Evolutionary conservation across 2,888 invertebrate species (phyloP).

Genomic region (Melanotus villosus): DNA sequence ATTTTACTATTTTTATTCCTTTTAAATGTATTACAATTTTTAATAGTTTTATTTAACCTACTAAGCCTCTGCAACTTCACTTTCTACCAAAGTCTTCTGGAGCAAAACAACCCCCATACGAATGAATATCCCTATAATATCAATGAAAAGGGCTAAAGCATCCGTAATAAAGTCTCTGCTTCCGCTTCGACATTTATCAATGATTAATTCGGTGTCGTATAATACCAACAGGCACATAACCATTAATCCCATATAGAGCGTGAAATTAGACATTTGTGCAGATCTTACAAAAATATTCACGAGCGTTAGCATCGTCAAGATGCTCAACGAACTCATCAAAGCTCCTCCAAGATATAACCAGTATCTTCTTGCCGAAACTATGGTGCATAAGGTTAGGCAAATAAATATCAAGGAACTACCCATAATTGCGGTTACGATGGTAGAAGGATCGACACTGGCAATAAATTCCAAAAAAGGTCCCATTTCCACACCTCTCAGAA

Average conservation of each 20-base stretch:
- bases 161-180: conserved; percentile 94
- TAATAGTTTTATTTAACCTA: too few species aligned
- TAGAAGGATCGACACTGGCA: conserved; percentile 85
- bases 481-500: conserved; percentile 87
- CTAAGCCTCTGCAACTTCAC: too few species aligned
- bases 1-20: too few species aligned
- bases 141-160: conserved; percentile 94
- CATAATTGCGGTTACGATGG: conserved; percentile 89
- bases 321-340: conserved; percentile 85
- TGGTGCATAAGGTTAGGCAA: conserved; percentile 90
- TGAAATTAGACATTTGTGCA: conserved; percentile 82
- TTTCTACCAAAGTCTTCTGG: too few species aligned
- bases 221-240: conserved; percentile 96
- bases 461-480: conserved; percentile 89
- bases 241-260: conserved; percentile 89
- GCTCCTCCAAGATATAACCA: conserved; percentile 93
- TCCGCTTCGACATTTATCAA: conserved; percentile 91
- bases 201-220: conserved; percentile 96
- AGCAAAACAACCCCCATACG: conserved; percentile 90
- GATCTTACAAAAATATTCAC: conserved; percentile 91
- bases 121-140: conserved; percentile 94
- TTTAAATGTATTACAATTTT: too few species aligned
- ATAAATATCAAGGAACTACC: conserved; percentile 90
- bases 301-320: conserved; percentile 83
- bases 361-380: conserved; percentile 88